phyloP scores from a whole-genome alignment of 23 tunicate species.

The Aplidium turbinatum region DNA sequence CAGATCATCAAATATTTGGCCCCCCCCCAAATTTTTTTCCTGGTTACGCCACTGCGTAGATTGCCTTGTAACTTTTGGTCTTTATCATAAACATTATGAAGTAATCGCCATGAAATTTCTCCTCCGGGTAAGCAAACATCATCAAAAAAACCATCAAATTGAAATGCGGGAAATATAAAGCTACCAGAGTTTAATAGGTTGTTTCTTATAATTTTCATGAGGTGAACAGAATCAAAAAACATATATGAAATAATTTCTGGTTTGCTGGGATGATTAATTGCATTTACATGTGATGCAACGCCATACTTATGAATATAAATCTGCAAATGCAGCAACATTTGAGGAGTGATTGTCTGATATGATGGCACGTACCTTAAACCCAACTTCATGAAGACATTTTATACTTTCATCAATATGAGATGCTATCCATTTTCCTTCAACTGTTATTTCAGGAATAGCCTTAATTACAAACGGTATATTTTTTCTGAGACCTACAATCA shows the following conservation, averaged over 20 bases:
- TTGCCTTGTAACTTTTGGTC: slow-evolving; percentile 2
- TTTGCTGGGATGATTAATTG: background rate
- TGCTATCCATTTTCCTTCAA: slow-evolving; percentile 1
- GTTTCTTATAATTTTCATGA: slow-evolving; percentile 2
- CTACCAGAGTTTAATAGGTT: background rate
- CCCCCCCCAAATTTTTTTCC: no score
- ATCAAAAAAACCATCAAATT: slow-evolving; percentile 3
- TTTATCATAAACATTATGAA: slow-evolving; percentile 20
- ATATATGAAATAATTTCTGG: background rate
- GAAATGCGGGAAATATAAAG: background rate
- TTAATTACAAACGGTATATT: slow-evolving; percentile 14
- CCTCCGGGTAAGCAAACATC: background rate
- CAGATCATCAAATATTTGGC: no score
- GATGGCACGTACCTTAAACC: slow-evolving; percentile 14
- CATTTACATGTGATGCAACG: background rate
- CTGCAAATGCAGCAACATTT: slow-evolving; percentile 13
- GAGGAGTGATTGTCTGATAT: slow-evolving; percentile 10
- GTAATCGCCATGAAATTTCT: slow-evolving; percentile 2
- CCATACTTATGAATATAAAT: background rate
- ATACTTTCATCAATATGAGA: background rate
- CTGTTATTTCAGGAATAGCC: background rate
- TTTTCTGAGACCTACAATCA: slow-evolving; percentile 16
- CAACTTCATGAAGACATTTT: background rate
- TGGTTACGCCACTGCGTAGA: no score
- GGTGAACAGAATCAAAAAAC: slow-evolving; percentile 21